Percentiles rank a stretch among this genome's conserved stretches.
Conservation (phyloP, 2,113 vertebrate genomes). For the Fukomys damarensis region DNA sequence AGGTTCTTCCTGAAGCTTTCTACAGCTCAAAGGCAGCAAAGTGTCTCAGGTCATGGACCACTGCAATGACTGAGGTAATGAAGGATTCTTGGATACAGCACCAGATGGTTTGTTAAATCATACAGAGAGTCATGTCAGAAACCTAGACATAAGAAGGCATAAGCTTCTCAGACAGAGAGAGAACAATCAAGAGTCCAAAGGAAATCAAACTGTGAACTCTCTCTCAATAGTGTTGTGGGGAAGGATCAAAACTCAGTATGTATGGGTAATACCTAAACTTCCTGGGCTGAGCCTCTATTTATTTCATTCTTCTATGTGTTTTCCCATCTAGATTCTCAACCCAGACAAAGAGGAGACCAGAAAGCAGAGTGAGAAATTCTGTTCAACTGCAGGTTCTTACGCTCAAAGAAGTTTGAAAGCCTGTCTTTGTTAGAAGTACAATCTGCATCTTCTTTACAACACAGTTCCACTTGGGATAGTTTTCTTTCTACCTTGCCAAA, state of each 20-base stretch:
- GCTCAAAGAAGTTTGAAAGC: conserved; percentile 17
- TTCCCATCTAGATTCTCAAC: background rate
- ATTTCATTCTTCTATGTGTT: background rate
- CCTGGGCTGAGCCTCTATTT: background rate
- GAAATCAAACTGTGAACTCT: background rate
- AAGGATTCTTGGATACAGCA: background rate
- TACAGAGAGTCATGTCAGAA: background rate
- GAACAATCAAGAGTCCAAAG: background rate
- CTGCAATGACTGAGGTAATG: background rate
- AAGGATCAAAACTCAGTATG: background rate
- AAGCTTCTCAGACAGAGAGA: background rate
- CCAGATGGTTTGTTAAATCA: background rate
- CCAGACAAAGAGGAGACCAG: background rate
- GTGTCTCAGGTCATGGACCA: background rate
- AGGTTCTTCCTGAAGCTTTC: background rate
- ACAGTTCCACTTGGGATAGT: background rate
- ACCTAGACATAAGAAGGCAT: background rate
- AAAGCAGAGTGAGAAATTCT: background rate
- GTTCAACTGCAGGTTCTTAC: background rate
- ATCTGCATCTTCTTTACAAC: background rate
- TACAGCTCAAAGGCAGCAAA: background rate
- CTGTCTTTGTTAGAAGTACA: background rate
- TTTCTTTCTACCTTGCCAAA: conserved; percentile 58
- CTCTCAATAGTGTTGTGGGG: background rate
- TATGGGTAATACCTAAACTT: background rate